Evolutionary conservation across 2,113 vertebrate genomes (phyloP), one percentile per base, ranked within the genome.

Genomic region (Cyprinodon tularosa): DNA sequence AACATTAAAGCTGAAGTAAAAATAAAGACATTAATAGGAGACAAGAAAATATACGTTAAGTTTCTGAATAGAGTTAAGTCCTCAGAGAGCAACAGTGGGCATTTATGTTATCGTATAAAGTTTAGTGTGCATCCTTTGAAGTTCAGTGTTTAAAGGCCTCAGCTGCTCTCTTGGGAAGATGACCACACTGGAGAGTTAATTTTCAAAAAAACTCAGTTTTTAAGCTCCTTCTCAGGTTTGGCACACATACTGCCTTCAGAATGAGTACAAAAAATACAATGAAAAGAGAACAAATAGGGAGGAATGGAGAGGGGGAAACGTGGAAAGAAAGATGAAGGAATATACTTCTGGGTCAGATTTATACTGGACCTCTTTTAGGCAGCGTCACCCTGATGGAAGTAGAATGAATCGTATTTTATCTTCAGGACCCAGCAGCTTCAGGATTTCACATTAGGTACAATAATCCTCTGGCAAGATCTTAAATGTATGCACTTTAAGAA

Each of bases 391-490:
- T 82, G 66, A 78, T 70, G 80, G 82, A 80, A 83, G 80, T 72
- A 64, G 78, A 88, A 85, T 75, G 78, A 20, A 86, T 90, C 82
- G 44, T 78, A 81, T 88, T 90, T 91, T 76, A 90, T 86, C 81
- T 78, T 45, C 10, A 12, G 78, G 70, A 84, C 77, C 76, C 82
- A 76, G 83, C 81, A 73, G 80, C 80, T 17, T 59, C 67, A 78
- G 62, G 66, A 80, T 77, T 78, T 86, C 72, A 72, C 69, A 29
- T 72, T 72, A 82, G 75, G 75, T 72, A 76, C 44, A 66, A 65
- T 67, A 44, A 63, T 45, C 69, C 57, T 36, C 77, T 68, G 1
- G 44, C 64, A 76, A 64, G 42, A 45, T 29, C 42, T 45, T 42
- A 66, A 66, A 66, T 7, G 15, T 12, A 8, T 39, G 17, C 20